phyloP scores from a whole-genome alignment of 2,888 invertebrate genomes.

The Nematopogon swammerdamellus region DNA sequence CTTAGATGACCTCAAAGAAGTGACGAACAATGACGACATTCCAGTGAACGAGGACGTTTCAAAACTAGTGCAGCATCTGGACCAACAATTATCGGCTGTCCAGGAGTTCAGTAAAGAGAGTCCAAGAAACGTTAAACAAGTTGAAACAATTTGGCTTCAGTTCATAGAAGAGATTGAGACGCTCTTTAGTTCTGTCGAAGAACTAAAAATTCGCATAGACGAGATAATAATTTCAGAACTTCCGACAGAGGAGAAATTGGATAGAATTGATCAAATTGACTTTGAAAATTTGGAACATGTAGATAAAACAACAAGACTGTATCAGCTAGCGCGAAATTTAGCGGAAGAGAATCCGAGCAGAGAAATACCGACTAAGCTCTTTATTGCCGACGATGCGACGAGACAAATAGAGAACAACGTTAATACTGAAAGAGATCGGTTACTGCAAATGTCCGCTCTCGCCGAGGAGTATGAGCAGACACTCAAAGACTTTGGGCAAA shows the following conservation, averaged over 20 bases:
- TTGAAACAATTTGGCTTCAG: constrained; percentile 67
- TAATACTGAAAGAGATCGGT: constrained; percentile 68
- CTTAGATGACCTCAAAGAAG: constrained; percentile 57
- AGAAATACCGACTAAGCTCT: constrained; percentile 65
- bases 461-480: constrained; percentile 89
- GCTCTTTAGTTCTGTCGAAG: constrained; percentile 48
- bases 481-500: constrained; percentile 80
- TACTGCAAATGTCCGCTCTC: constrained; percentile 70
- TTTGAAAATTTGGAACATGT: constrained; percentile 60
- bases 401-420: constrained; percentile 69
- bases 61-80: constrained; percentile 59
- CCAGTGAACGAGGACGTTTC: constrained; percentile 65
- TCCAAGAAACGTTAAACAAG: constrained; percentile 43
- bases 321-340: constrained; percentile 60
- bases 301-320: constrained; percentile 58
- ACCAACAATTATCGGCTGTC: constrained; percentile 66
- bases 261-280: constrained; percentile 69
- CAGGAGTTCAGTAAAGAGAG: constrained; percentile 57
- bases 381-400: constrained; percentile 62
- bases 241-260: constrained; percentile 64
- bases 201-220: constrained; percentile 51
- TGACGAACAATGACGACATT: constrained; percentile 60
- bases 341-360: constrained; percentile 67
- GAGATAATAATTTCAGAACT: constrained; percentile 59
- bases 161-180: constrained; percentile 63